Evolutionary conservation across 2,888 invertebrate species (phyloP), one percentile per base, ranked within the genome.

Genomic region (Mesochorus sp.): DNA sequence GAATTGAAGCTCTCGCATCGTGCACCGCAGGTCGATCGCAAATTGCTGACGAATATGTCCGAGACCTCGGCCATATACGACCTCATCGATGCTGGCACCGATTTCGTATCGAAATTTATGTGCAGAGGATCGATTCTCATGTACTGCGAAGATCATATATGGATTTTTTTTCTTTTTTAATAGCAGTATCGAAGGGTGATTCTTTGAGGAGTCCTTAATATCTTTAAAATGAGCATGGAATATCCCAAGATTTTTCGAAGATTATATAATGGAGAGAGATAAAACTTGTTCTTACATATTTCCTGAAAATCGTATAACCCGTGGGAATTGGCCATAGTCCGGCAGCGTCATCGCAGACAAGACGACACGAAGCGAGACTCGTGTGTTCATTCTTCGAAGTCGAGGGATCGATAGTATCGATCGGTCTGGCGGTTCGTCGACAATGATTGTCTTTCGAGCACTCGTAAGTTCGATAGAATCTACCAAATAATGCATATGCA

Each of bases 1-100:
- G 93, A 92, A 44, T 92, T 0, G 91, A 92, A 28, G 89, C 91
- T 70, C 86, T 90, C 14, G 80, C 93, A 93, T 66, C 91, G 91
- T 0, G 92, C 91, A 0, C 90, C 91, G 82, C 95, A 95, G 81
- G 94, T 94, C n/a, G 93, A 92, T 47, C 92, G 83, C 12, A 95
- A 85, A 85, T 94, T 94, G 1, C 91, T 88, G 0, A 93, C 89
- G 37, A 94, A 94, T 14, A 94, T 91, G 0, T 92, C 91, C 10
- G 93, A 92, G 84, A 93, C 93, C 76, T 93, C 92, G 1, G 92
- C 91, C 51, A 95, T 85, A 64, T 93, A 92, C n/a, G 92, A 90
- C 4, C 92, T 89, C 0, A 92, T 91, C 39, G 91, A 92, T 0
- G 91, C 85, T 26, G 81, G 71, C 4, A 73, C 34, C 4, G 64